Evolutionary conservation across 2,888 invertebrate species (phyloP), one percentile per base, ranked within the genome.

Genomic region (Thereva nobilitata): DNA sequence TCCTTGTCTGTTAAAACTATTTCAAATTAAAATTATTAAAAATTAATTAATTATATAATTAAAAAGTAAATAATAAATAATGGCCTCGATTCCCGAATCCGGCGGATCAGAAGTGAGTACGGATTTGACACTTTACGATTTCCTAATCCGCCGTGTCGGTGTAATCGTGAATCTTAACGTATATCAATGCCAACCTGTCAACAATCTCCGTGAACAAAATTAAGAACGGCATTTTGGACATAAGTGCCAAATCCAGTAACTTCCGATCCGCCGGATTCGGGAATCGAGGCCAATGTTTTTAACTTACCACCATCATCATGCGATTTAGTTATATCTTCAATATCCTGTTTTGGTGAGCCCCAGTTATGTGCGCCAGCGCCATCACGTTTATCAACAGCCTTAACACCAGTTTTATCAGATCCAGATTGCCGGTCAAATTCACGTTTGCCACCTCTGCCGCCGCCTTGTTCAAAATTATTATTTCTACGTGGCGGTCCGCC

Each of bases 361-460:
- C 97, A 97, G 84, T 97, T 97, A 82, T 94, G 93, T 73, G 95
- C 90, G 72, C 96, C 97, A 80, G 89, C 92, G 74, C 96, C 97
- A 76, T 97, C 95, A 73, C 93, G 90, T 83, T 97, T 97, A 81
- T 96, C 96, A 74, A 93, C 87, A 71, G 95, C 87, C 83, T 96
- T 96, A 71, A 96, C 89, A 76, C 96, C 95, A 77, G 95, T 95
- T 84, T 92, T 94, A 81, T 95, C 95, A 69, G 94, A 95, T 73
- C 96, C 96, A 75, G 95, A 95, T 80, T 95, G 92, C 74, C 96
- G 88, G 82, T 96, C 96, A 79, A 92, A 96, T 84, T 96, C 96
- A 56, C 96, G 87, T 82, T 93, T 95, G 72, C 93, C 92, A 76
- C 91, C 86, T 55, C 84, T 82, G 64, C 82, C 82, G 64, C 76